These are phyloP conservation scores for Diplazon laetatorius DNA, from an alignment of 2,888 invertebrate genomes.

Conservation along the genomic window DNA sequence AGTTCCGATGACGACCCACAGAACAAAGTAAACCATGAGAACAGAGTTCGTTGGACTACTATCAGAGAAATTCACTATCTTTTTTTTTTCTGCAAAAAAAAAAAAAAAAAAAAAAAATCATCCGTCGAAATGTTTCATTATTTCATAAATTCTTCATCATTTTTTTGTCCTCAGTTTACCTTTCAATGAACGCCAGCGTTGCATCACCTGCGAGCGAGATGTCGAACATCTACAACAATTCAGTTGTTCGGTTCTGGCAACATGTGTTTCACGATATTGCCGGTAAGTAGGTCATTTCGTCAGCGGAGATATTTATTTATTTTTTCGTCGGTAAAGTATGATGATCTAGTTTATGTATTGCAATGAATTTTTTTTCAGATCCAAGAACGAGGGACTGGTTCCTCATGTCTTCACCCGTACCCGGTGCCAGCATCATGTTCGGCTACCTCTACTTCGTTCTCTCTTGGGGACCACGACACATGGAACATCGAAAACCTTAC, in stretches of 20 bases:
- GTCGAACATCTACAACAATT: constrained; percentile 85
- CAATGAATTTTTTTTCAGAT: constrained; percentile 82
- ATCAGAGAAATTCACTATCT: not conserved
- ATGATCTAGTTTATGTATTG: not conserved
- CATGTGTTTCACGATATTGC: constrained; percentile 87
- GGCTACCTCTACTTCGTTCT: constrained; percentile 89
- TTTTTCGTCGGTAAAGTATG: not conserved
- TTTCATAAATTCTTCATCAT: not conserved
- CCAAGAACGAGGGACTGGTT: constrained; percentile 89
- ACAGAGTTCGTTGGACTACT: too few species aligned
- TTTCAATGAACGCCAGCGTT: constrained; percentile 76
- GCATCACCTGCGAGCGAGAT: constrained; percentile 72
- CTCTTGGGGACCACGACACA: constrained; percentile 92
- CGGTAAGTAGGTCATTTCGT: constrained; percentile 83
- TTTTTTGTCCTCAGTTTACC: constrained; percentile 69
- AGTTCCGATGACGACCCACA: too few species aligned
- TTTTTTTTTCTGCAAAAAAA: too few species aligned
- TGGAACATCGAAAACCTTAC: constrained; percentile 94
- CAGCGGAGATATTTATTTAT: not conserved
- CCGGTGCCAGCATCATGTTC: constrained; percentile 86
- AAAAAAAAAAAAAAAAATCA: too few species aligned
- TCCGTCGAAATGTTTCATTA: constrained; percentile 2
- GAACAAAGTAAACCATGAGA: too few species aligned
- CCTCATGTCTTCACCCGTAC: constrained; percentile 88
- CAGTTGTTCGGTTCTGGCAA: constrained; percentile 86